Base-by-base conservation (phyloP, 64 coral and sea anemone genomes). In the Dendrophyllia cribrosa region DNA sequence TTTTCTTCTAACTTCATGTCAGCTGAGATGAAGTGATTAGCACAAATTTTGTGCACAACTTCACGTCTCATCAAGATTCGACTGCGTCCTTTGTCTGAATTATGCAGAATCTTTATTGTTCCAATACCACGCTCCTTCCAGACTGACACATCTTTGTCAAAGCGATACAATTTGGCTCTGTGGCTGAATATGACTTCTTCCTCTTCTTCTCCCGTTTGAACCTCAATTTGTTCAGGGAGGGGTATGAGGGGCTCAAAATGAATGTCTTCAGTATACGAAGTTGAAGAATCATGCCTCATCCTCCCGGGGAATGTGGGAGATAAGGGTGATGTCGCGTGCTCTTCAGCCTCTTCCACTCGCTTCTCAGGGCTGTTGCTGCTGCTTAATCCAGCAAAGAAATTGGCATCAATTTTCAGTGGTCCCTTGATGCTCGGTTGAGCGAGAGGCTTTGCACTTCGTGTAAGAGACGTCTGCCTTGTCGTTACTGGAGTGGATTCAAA, bases 91-190 rank as follows among this genome's bases (percentile, higher is more conserved):
- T 84, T 88, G 43, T 78, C 73, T 49, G 43, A 77, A 70, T 92
- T 70, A 25, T 80, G 71, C 15, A 99, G 69, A 77, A 99, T 93
- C 78, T 99, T 99, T 44, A 99, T 85, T 24, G 73, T 89, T 48
- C 97, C 97, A 56, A 88, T 64, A 56, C 97, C 97, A 25, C 97
- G 94, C 67, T 99, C 97, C 60, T 99, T 99, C 97, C 97, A 99
- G 43, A 77, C 87, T 12, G 79, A 87, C 53, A 55, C 50, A 6
- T 93, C 94, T 64, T 87, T 88, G 64, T 93, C 94, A 63, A 83
- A 99, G 70, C 97, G 97, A 88, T 90, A 99, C n/a, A 99, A 63
- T 62, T 99, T 99, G 23, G 97, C 91, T 85, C 94, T 91, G 70
- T 91, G 91, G 51, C 49, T 88, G 51, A 99, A 99, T 60, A 99